Conservation (phyloP, 2,888 invertebrate species). For the Tineola bisselliella region DNA sequence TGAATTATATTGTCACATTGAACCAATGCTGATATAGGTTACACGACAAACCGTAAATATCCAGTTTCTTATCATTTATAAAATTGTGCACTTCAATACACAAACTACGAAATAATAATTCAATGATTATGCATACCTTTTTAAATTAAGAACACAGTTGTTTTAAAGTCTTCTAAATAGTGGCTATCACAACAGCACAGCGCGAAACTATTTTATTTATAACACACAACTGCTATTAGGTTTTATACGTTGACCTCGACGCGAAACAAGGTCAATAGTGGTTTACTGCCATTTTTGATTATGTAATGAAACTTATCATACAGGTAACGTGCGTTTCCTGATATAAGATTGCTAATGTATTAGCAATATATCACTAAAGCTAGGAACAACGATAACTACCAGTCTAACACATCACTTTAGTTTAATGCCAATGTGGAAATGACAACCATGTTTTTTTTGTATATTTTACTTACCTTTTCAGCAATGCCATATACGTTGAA, state of each 20-base stretch:
- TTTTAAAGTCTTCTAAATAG: not conserved
- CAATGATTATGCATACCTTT: not conserved
- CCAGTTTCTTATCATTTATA: not conserved
- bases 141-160: not conserved
- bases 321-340: not conserved
- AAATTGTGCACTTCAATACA: not conserved
- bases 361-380: not conserved
- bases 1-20: conserved; percentile 1
- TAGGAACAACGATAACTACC: not conserved
- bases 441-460: too few relatives aligned
- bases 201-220: not conserved
- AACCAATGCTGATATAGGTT: conserved; percentile 2
- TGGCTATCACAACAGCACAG: not conserved
- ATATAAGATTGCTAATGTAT: not conserved
- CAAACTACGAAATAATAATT: not conserved
- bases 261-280: not conserved
- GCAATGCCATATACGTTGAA: not conserved
- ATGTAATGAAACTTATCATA: conserved; percentile 1
- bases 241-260: conserved; percentile 1
- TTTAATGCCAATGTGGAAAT: too few relatives aligned
- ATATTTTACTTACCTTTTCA: not conserved
- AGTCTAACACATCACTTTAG: too few relatives aligned
- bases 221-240: conserved; percentile 1
- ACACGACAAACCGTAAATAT: not conserved
- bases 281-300: not conserved